These are phyloP conservation scores for Spongilla lacustris DNA, from an alignment of 37 sponge, comb jelly and placozoan species.

Conservation along the genomic window DNA sequence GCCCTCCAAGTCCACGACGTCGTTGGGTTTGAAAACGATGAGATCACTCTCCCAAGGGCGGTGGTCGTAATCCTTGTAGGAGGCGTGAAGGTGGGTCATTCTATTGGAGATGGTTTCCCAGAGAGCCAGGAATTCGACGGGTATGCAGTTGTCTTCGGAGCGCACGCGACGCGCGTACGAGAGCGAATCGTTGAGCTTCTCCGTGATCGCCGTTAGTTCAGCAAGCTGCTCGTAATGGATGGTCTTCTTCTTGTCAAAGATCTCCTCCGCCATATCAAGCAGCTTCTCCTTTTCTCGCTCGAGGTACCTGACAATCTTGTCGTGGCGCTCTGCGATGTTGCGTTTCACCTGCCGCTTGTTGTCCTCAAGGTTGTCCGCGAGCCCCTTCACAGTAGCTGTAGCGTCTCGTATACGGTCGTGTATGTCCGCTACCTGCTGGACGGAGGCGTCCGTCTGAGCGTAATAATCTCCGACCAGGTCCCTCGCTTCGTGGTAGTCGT, in stretches of 20 bases:
- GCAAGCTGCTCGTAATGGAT: not conserved
- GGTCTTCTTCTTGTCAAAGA: not conserved
- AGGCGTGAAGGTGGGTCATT: not conserved
- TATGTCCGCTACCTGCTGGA: not conserved
- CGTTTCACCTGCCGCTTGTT: not conserved
- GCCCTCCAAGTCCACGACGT: not conserved
- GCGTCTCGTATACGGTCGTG: not conserved
- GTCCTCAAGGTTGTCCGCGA: not conserved
- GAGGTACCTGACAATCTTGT: not conserved
- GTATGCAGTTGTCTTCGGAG: conserved; percentile 24
- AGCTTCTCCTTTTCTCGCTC: conserved; percentile 9
- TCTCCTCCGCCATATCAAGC: not conserved
- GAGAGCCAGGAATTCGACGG: conserved; percentile 31
- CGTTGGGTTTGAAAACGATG: conserved; percentile 6
- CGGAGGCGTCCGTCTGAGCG: not conserved
- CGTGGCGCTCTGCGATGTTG: not conserved
- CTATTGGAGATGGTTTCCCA: not conserved
- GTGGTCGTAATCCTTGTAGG: conserved; percentile 10
- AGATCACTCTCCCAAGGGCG: conserved; percentile 27
- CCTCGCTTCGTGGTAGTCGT: not conserved
- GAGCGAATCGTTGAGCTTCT: conserved; percentile 4
- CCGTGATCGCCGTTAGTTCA: not conserved
- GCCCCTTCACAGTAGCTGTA: not conserved
- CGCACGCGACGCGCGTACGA: not conserved
- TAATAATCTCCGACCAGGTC: not conserved